Evolutionary conservation across 2,113 vertebrate genomes (phyloP), one percentile per base, ranked within the genome.

Genomic region (Actenoides lindsayi): DNA sequence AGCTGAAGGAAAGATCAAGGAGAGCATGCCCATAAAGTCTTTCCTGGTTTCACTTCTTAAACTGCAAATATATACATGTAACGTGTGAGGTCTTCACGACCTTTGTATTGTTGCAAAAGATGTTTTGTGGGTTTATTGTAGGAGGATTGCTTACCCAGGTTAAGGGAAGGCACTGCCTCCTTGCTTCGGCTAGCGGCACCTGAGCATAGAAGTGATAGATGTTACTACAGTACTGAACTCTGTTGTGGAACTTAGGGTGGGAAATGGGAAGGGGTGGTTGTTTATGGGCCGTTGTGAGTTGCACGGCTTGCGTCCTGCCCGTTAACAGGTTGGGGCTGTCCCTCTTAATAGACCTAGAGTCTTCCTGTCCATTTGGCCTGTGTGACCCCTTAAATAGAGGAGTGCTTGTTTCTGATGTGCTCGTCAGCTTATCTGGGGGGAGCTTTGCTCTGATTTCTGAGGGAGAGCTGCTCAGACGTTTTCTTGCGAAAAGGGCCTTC

Each of bases 391-490:
- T 41, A 59, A 67, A 63, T 30, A 44, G 18, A 6, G 37, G 10
- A 21, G 13, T 0, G 0, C 53, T 67, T 0, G 0, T 51, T 71
- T 68, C 54, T 51, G 42, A 27, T 77, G 18, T 7, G 25, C 23
- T 27, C 37, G 16, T 48, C 53, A 63, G 11, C 73, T 76, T 65
- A 17, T 57, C 33, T 60, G 79, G 60, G 15, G 33, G 30, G 28
- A 54, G 35, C 39, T 13, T 39, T 12, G 3, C 37, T 65, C 10
- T 1, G 8, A 24, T 86, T 59, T 60, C 74, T 87, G 73, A 73
- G 54, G 41, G 67, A 2, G 3, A 5, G 5, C 20, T 33, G 28
- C 20, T 64, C 48, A 64, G 84, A 83, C 15, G 17, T 54, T 50
- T 68, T 68, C 13, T 60, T 73, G n/a, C 0, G 1, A 65, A 69